Evolutionary conservation across 2,113 vertebrate genomes (phyloP).

Genomic region (Choloepus hoffmanni): DNA sequence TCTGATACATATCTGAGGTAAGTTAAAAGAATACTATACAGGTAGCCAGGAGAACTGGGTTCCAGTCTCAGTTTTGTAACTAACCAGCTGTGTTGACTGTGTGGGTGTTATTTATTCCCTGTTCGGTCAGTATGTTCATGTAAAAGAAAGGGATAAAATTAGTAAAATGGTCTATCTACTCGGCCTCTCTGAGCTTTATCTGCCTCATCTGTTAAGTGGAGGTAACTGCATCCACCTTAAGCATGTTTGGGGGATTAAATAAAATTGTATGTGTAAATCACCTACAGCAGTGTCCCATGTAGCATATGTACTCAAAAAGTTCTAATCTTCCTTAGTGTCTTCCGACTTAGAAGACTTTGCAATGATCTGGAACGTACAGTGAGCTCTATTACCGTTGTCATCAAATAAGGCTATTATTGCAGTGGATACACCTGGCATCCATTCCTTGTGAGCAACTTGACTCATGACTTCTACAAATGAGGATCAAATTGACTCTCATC

Average conservation of each 20-base stretch:
- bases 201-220: background rate
- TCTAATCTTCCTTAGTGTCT: background rate
- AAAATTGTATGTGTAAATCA: background rate
- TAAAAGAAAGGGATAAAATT: background rate
- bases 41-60: background rate
- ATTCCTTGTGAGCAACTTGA: constrained; percentile 73
- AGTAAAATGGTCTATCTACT: background rate
- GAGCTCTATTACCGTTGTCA: constrained; percentile 74
- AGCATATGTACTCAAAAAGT: background rate
- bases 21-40: background rate
- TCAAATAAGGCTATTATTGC: constrained; percentile 66
- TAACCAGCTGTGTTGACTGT: background rate
- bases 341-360: constrained; percentile 44
- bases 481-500: constrained; percentile 74
- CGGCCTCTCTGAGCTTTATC: background rate
- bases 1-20: background rate
- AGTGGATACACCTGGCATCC: constrained; percentile 54
- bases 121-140: background rate
- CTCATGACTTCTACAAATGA: constrained; percentile 68
- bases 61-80: background rate
- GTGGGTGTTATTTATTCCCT: background rate
- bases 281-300: no score
- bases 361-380: constrained; percentile 32
- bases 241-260: background rate
- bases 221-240: background rate